phyloP scores from a whole-genome alignment of 1,140 invertebrate species.

The Eueides isabella region DNA sequence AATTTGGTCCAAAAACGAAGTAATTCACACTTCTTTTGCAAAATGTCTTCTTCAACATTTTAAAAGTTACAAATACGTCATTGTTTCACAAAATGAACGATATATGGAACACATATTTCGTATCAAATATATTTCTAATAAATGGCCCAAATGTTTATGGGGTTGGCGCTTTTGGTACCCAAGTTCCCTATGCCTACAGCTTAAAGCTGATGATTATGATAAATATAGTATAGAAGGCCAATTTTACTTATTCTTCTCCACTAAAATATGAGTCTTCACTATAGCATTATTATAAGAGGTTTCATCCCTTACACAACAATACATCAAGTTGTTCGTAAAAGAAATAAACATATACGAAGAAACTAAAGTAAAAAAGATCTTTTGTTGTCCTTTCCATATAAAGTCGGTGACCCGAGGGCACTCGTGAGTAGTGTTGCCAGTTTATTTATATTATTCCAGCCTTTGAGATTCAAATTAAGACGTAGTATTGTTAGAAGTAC shows the following conservation, averaged over 20 bases:
- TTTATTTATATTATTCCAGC: not conserved
- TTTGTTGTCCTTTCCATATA: constrained; percentile 30
- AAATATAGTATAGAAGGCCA: not conserved
- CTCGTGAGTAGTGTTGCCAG: not conserved
- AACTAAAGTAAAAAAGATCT: constrained; percentile 24
- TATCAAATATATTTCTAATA: too few species aligned
- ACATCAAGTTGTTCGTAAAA: constrained; percentile 29
- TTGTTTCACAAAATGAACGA: too few species aligned
- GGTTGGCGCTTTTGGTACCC: too few species aligned
- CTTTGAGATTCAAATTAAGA: constrained; percentile 4
- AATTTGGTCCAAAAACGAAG: too few species aligned
- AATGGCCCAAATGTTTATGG: too few species aligned
- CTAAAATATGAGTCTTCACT: constrained; percentile 3
- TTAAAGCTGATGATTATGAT: too few species aligned
- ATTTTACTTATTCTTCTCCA: not conserved
- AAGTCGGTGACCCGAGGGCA: constrained; percentile 34
- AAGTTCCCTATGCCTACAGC: too few species aligned
- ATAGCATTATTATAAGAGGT: constrained; percentile 33
- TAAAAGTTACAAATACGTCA: too few species aligned
- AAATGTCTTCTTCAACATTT: too few species aligned
- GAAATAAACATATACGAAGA: constrained; percentile 25
- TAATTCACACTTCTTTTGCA: too few species aligned
- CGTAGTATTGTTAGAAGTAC: too few species aligned
- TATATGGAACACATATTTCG: too few species aligned
- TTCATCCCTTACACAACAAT: constrained; percentile 31